Evolutionary conservation across 2,113 vertebrate genomes (phyloP).

Genomic region (Zosterops pallidus): DNA sequence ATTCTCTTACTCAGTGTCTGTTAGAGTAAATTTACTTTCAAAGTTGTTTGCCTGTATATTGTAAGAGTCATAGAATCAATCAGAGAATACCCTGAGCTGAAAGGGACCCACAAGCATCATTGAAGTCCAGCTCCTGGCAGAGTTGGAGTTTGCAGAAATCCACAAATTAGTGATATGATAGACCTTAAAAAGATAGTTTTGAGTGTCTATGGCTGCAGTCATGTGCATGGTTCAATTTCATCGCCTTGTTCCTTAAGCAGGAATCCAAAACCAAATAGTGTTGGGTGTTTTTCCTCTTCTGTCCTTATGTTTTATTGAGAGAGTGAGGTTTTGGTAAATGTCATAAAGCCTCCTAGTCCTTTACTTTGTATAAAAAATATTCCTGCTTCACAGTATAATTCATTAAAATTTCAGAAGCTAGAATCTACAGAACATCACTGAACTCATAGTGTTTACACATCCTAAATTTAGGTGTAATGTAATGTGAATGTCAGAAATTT

Average conservation of each 20-base stretch:
- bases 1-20: not conserved
- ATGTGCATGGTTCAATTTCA: not conserved
- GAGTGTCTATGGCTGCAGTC: not conserved
- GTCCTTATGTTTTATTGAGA: not conserved
- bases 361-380: not conserved
- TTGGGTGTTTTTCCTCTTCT: not conserved
- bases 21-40: not conserved
- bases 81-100: not conserved
- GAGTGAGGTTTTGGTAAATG: conserved; percentile 1
- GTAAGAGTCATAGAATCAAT: not conserved
- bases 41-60: not conserved
- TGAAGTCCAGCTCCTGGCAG: not conserved
- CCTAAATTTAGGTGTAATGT: not conserved
- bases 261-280: not conserved
- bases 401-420: not conserved
- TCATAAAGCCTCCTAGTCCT: not conserved
- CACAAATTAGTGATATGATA: not conserved
- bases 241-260: not conserved
- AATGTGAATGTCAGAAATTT: not conserved
- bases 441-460: not conserved
- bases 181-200: not conserved
- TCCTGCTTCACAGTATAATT: not conserved
- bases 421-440: not conserved
- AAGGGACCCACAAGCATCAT: not conserved
- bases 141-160: not conserved